phyloP scores from a whole-genome alignment of 2,113 vertebrate genomes.

The Chloropsis hardwickii region DNA sequence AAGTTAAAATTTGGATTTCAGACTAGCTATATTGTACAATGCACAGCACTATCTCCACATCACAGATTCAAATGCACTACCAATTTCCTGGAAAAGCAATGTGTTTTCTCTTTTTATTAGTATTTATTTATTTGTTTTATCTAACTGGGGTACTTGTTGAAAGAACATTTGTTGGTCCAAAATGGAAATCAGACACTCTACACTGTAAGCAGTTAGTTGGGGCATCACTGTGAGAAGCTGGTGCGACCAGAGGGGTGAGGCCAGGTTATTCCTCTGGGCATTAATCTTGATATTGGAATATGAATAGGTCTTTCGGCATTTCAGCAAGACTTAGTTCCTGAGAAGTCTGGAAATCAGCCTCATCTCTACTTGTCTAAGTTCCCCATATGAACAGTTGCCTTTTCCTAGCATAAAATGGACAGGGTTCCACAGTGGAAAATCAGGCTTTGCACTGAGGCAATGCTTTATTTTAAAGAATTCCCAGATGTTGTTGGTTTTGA shows the following conservation, averaged over 20 bases:
- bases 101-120: not conserved
- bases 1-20: slow-evolving; percentile 53
- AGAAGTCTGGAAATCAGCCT: not conserved
- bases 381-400: not conserved
- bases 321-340: not conserved
- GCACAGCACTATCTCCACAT: not conserved
- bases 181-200: not conserved
- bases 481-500: not conserved
- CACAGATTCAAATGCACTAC: not conserved
- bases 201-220: not conserved
- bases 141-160: fast-evolving
- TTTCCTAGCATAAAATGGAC: not conserved
- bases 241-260: not conserved
- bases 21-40: not conserved
- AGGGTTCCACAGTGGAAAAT: not conserved
- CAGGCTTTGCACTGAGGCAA: not conserved
- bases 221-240: not conserved
- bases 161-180: not conserved
- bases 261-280: not conserved
- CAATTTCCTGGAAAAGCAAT: not conserved
- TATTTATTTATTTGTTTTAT: not conserved
- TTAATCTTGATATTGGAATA: not conserved
- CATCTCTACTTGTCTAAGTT: not conserved
- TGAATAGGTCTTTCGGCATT: not conserved
- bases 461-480: not conserved